phyloP scores from a whole-genome alignment of 2,888 invertebrate species.

The Lysandra coridon region DNA sequence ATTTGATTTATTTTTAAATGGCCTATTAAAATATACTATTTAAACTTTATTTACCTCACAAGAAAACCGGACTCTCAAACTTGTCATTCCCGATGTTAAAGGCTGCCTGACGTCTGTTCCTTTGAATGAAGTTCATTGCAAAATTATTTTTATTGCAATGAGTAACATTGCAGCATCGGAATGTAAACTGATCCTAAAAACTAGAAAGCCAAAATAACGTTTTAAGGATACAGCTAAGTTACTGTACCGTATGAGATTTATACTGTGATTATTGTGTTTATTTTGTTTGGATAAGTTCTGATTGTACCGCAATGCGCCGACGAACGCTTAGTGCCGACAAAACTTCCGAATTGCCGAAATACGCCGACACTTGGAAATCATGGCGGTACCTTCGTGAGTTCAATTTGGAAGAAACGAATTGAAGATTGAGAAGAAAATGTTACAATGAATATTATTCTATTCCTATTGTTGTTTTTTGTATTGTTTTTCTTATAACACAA shows the following conservation, averaged over 20 bases:
- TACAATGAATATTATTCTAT: background rate
- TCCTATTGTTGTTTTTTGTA: background rate
- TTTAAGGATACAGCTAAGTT: background rate
- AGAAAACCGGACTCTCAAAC: no score
- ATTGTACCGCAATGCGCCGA: conserved; percentile 64
- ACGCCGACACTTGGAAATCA: conserved; percentile 9
- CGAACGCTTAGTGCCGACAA: conserved; percentile 57
- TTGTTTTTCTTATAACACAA: background rate
- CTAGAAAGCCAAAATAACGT: no score
- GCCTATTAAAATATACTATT: no score
- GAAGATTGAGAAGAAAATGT: background rate
- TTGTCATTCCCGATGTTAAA: no score
- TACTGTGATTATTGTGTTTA: conserved; percentile 49
- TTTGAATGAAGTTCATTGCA: no score
- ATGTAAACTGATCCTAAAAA: no score
- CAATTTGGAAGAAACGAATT: background rate
- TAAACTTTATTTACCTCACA: no score
- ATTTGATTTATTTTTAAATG: no score
- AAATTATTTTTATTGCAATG: no score
- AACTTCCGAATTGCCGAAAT: conserved; percentile 41
- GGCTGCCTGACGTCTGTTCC: no score
- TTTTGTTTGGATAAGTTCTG: conserved; percentile 61
- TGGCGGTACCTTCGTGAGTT: conserved; percentile 3
- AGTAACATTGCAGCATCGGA: no score
- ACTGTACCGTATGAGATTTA: background rate